Evolutionary conservation across 2,888 invertebrate genomes (phyloP).

Genomic region (Agapostemon virescens): DNA sequence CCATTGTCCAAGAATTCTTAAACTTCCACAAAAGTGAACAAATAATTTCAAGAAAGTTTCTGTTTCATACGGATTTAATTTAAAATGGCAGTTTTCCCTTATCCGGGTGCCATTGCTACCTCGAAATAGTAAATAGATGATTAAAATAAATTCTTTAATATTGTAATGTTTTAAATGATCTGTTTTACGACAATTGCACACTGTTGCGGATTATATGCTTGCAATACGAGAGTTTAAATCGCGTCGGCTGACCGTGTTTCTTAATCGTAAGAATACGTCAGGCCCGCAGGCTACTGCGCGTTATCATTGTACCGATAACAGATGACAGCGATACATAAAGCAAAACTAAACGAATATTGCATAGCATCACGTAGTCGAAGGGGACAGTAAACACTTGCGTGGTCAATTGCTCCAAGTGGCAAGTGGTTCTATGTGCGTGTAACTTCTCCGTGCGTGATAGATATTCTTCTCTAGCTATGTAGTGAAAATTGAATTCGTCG

Average conservation of each 20-base stretch:
- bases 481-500: neutral
- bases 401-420: conserved; percentile 79
- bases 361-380: conserved; percentile 78
- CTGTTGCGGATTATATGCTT: neutral
- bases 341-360: conserved; percentile 68
- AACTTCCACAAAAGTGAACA: too few relatives aligned
- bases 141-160: too few relatives aligned
- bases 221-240: neutral
- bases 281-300: conserved; percentile 16
- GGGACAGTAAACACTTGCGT: conserved; percentile 79
- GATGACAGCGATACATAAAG: conserved; percentile 49
- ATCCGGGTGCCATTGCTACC: too few relatives aligned
- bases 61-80: too few relatives aligned
- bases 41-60: too few relatives aligned
- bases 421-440: conserved; percentile 71
- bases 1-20: too few relatives aligned
- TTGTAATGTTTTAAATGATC: neutral
- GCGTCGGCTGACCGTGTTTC: neutral
- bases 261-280: neutral
- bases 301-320: conserved; percentile 49
- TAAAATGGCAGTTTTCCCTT: too few relatives aligned
- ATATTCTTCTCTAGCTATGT: conserved; percentile 55
- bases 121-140: too few relatives aligned
- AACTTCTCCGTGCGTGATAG: conserved; percentile 65
- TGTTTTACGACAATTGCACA: neutral